Base-by-base conservation (phyloP, 2,888 invertebrate species). In the Limnephilus lunatus region DNA sequence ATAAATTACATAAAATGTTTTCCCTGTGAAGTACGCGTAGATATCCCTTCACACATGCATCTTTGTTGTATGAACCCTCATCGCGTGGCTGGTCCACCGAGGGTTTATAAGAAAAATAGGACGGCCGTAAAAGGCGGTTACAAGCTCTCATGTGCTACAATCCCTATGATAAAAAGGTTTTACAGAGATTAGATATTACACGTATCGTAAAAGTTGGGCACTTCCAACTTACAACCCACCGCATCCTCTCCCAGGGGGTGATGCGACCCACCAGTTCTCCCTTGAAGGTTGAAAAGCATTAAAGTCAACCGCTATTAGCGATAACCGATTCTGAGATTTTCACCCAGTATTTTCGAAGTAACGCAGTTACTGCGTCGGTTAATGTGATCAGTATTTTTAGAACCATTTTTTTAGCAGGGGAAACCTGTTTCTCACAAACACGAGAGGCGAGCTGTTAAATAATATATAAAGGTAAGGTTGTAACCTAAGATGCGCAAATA, bases 111-210 rank as follows among this genome's bases (percentile, higher is more conserved):
- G 68, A 68, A 68, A 53, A 68, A 25, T 9, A n/a, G 7, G n/a
- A 68, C 7, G 9, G 68, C 68, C n/a, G 68, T 68, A n/a, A 68
- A 68, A n/a, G 25, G 9, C 25, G n/a, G 68, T 9, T 68, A 25
- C 68, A n/a, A 68, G 68, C 25, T 68, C 68, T 68, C 68, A 68
- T 68, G 68, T 68, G 68, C 9, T 9, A 68, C n/a, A 25, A 7
- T 68, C 68, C 68, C 68, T 68, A 68, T 68, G 68, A 68, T 68
- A 68, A 68, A 68, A 68, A 68, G 68, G 68, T 68, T 68, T 68
- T 68, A 68, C 68, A 68, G 25, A 68, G 68, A 68, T 68, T 68
- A 68, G 68, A 68, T 68, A 68, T 68, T 68, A 68, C 68, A 68
- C 68, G 2, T 68, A 68, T 68, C 68, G 68, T 68, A 68, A 68